Evolutionary conservation across 1,140 invertebrate genomes (phyloP), one percentile per base, ranked within the genome.

Genomic region (Nasonia longicornis): DNA sequence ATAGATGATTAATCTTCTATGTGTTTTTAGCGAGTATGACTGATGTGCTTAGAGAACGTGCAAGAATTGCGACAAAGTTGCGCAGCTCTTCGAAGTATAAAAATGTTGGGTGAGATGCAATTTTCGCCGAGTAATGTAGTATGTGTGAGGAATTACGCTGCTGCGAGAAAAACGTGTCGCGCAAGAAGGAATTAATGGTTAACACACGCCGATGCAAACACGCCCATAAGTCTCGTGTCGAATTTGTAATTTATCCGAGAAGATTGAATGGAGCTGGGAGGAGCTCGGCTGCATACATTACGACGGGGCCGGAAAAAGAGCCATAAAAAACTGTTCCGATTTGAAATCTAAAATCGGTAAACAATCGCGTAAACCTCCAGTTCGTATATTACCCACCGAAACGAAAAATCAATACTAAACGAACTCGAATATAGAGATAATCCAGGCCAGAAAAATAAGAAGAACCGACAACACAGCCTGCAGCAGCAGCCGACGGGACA

Each of bases 1-100:
- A 45, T 45, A 6, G n/a, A 22, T 77, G 2, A 38, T 67, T 42
- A 67, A 77, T 77, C n/a, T 66, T 22, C 42, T 42, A 58, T 58
- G n/a, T 58, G 16, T 58, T 58, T 58, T 20, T 26, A 58, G 52
- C 52, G 52, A 35, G 3, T 35, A 35, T 58, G 52, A 58, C 16
- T n/a, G 52, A 58, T 58, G 52, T 58, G 3, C 20, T 58, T n/a
- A 3, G 16, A 3, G 16, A 58, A 7, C 1, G 52, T 4, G 6
- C 16, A 16, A 58, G 6, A 58, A n/a, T 58, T 58, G 52, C 52
- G n/a, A n/a, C 52, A n/a, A 58, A n/a, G 14, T 58, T n/a, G 16
- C 52, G 31, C 4, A 35, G 31, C 31, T 14, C 2, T n/a, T n/a
- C 3, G 52, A 20, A 58, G 1, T n/a, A 58, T 35, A 35, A 35